Evolutionary conservation across 1,140 invertebrate species (phyloP), one percentile per base, ranked within the genome.

Genomic region (Caerostris extrusa): DNA sequence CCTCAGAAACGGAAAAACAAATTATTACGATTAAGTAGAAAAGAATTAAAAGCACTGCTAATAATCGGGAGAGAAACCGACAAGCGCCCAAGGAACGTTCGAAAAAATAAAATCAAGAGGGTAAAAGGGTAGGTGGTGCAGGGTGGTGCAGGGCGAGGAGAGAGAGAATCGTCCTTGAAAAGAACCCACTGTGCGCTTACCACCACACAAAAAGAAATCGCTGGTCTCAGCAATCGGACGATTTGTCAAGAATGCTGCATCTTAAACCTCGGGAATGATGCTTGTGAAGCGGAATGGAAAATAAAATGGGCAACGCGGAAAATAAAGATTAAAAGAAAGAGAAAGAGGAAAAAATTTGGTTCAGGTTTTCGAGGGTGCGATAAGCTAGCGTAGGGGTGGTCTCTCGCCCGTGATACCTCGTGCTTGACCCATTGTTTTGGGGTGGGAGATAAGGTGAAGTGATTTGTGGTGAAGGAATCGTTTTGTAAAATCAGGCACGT

Each of bases 181-280:
- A 87, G 91, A 86, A 93, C 55, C 85, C 83, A 53, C 64, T 57
- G 53, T 58, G 64, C 55, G 64, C 14, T 34, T 82, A n/a, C 91
- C 7, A n/a, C 14, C 3, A 71, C 85, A 89, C 67, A 89, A 93
- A n/a, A 81, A 82, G 92, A 88, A 89, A 81, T 12, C 56, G 86
- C 92, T 61, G 14, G 86, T 17, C 50, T 88, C 56, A 93, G 85
- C 85, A 93, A 34, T 58, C 56, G 34, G 53, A 89, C 85, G 92
- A 89, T 93, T 88, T 88, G 92, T 89, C 67, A 81, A 88, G 92
- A 93, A 93, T 93, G 85, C 92, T 88, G 92, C 92, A 93, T 93
- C 92, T 93, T 93, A 55, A 69, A 92, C 19, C 81, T 7, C 50
- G 14, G 82, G 34, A 69, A 60, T 17, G 56, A 83, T 57, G 56